Evolutionary conservation across 2,113 vertebrate genomes (phyloP).

Genomic region (Mesoclemmys tuberculata): DNA sequence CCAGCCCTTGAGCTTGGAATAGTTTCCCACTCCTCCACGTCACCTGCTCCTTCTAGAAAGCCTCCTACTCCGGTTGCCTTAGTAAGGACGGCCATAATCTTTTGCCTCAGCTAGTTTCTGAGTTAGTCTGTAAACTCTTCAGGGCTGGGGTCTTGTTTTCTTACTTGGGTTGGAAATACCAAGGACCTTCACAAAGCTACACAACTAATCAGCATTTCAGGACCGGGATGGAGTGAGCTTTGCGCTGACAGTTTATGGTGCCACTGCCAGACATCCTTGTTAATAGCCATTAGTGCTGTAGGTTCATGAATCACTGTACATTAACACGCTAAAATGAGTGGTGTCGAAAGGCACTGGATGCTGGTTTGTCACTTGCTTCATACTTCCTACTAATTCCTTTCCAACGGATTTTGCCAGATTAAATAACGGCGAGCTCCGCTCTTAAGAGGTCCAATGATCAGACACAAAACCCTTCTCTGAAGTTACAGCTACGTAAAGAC

Average conservation of each 20-base stretch:
- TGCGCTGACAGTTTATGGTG: not conserved
- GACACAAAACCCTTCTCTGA: not conserved
- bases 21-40: not conserved
- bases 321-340: not conserved
- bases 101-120: not conserved
- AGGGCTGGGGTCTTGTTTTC: not conserved
- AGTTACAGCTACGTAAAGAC: not conserved
- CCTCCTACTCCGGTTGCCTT: not conserved
- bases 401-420: slow-evolving; percentile 49
- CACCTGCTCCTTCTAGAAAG: not conserved
- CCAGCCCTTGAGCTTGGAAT: not conserved
- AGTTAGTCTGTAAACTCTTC: not conserved
- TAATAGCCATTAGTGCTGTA: not conserved
- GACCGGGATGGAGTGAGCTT: not conserved
- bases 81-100: not conserved
- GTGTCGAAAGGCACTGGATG: slow-evolving; percentile 42
- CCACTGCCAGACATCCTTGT: no score
- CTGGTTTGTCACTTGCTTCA: slow-evolving; percentile 9
- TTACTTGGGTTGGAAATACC: not conserved
- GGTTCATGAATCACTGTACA: not conserved
- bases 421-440: not conserved
- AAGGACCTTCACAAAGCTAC: not conserved
- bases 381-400: slow-evolving; percentile 12
- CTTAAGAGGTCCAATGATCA: slow-evolving; percentile 17
- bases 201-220: not conserved